Conservation (phyloP, 2,113 vertebrate genomes). For the Nipponia nippon region DNA sequence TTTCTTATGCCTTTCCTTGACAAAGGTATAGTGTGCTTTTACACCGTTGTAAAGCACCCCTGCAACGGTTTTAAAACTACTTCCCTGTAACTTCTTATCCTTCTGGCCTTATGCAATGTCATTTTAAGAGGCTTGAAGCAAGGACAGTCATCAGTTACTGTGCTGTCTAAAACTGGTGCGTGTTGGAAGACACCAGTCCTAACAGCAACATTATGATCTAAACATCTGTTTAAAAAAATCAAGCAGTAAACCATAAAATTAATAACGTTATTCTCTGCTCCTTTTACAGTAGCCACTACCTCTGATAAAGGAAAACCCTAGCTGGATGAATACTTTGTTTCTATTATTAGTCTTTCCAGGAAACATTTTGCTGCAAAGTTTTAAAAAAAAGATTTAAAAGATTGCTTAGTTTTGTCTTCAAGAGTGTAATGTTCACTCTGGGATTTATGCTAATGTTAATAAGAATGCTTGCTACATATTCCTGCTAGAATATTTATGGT, state of each 20-base stretch:
- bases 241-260: neutral
- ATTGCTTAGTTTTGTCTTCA: neutral
- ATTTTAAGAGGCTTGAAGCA: neutral
- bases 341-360: neutral
- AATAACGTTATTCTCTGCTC: neutral
- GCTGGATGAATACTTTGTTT: neutral
- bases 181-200: neutral
- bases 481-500: neutral
- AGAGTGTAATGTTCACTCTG: neutral
- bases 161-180: neutral
- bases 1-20: neutral
- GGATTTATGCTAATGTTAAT: neutral
- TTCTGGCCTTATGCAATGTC: neutral
- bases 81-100: neutral
- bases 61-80: neutral
- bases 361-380: neutral
- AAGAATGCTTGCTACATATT: neutral
- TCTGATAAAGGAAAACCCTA: neutral
- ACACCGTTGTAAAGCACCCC: neutral
- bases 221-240: neutral
- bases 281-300: neutral
- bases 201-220: neutral
- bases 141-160: neutral
- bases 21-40: neutral
- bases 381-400: neutral